A percentile compares a stretch with the other conserved stretches of the same genome.
These are phyloP conservation scores for Amphipoea lucens DNA, from an alignment of 2,888 invertebrate species.

Conservation along the genomic window DNA sequence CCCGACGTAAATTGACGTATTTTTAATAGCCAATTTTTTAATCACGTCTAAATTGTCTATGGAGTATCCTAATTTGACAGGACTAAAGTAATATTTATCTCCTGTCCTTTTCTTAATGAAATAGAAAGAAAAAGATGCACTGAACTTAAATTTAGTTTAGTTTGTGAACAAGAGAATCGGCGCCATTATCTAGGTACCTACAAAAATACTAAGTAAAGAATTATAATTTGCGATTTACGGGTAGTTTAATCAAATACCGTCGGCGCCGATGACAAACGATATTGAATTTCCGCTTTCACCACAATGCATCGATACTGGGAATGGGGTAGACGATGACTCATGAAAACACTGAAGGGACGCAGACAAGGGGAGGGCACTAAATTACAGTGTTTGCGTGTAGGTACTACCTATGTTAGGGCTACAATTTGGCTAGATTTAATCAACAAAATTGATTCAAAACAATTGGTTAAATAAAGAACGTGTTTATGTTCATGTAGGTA, in stretches of 20 bases:
- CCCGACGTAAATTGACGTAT: no score
- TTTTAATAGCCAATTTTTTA: no score
- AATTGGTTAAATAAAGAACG: conserved; percentile 40
- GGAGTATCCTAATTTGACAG: no score
- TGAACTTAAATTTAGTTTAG: no score
- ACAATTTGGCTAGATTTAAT: conserved; percentile 50
- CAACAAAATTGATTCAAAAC: conserved; percentile 48
- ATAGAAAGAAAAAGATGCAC: no score
- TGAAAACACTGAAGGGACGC: conserved; percentile 44
- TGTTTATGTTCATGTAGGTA: conserved; percentile 16
- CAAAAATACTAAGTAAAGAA: conserved; percentile 15
- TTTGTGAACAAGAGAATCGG: no score
- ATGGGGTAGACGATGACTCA: conserved; percentile 62
- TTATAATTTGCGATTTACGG: conserved; percentile 32
- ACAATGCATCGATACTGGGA: conserved; percentile 56
- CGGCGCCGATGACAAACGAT: conserved; percentile 61
- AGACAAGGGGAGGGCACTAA: conserved; percentile 53
- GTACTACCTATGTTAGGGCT: not conserved
- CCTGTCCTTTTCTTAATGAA: no score
- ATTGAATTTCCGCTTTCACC: conserved; percentile 53
- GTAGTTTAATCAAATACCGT: conserved; percentile 27
- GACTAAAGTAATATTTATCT: no score
- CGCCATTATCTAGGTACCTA: conserved; percentile 1
- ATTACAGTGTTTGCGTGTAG: conserved; percentile 37
- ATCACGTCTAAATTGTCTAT: no score